Conservation (phyloP, 2,797 vertebrate genomes). For the Coccyzus lansbergi region DNA sequence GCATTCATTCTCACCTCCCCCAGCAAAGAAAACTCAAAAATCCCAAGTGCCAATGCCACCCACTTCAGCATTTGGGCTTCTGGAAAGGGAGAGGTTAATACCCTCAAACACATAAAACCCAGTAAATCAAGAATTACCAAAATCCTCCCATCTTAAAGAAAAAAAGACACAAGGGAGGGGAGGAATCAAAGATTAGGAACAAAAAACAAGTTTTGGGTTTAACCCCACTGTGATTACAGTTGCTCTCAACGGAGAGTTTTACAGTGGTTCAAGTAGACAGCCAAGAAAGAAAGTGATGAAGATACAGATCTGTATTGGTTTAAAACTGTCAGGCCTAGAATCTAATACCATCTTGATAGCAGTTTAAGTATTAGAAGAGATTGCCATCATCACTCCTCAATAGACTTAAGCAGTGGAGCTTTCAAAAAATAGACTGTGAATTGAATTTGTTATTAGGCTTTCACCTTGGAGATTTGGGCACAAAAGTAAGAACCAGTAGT, state of each 20-base stretch:
- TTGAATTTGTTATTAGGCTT: conserved; percentile 52
- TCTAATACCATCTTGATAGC: conserved; percentile 62
- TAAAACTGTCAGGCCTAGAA: conserved; percentile 32
- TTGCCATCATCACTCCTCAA: conserved; percentile 37
- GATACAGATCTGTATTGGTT: conserved; percentile 27
- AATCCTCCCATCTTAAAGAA: not conserved
- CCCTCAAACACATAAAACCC: not conserved
- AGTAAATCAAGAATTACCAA: not conserved
- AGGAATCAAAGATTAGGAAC: not conserved
- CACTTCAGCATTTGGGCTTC: not conserved
- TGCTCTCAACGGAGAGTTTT: conserved; percentile 2
- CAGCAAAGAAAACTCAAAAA: not conserved
- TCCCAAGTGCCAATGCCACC: accelerated
- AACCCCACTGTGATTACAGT: not conserved
- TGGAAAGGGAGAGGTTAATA: not conserved
- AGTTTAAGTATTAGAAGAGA: conserved; percentile 66
- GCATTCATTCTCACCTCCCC: accelerated
- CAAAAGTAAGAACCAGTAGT: conserved; percentile 3
- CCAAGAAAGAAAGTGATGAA: not conserved
- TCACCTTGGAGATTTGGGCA: not conserved
- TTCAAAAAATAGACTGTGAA: conserved; percentile 42
- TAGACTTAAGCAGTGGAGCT: conserved; percentile 48
- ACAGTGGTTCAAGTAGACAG: not conserved
- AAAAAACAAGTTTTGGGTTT: no score
- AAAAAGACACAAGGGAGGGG: not conserved